Base-by-base conservation (phyloP, 1,140 invertebrate genomes). In the Pantala flavescens region DNA sequence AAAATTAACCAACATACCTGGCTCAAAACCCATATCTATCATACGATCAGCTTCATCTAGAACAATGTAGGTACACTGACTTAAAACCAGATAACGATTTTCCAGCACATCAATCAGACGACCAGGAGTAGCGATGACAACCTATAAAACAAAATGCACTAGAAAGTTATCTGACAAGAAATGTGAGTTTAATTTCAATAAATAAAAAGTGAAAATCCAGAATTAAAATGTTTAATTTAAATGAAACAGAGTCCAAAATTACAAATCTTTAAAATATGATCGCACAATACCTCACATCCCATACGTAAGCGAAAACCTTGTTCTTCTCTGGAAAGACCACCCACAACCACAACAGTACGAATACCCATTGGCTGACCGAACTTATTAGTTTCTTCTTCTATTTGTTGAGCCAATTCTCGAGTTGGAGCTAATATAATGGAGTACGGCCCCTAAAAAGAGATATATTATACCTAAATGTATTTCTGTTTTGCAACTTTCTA, bases 1-100 rank as follows among this genome's bases (percentile, higher is more conserved):
- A n/a, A n/a, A n/a, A n/a, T n/a, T n/a, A 36, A 36, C 75, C 78
- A 76, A 81, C 73, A 77, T 78, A 84, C 84, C 91, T 43, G 95
- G 93, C 83, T 99, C 98, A 83, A 99, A 99, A 84, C 98, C 97
- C 95, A 98, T 98, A 84, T 99, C 97, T 84, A 99, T 98, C 97
- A 99, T 99, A 80, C 96, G 88, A 86, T 99, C 97, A 71, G 97
- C 97, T 86, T 96, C 94, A 80, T 96, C 93, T 71, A 96, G 84
- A n/a, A 96, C 93, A 78, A 95, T 94, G 80, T 95, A 95, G 71
- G 93, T 95, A 82, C 98, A 99, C 80, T 98, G 93, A 83, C 93
- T 95, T 0, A 99, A 84, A 11, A 99, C 97, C 73, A 99, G 86
- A 82, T 99, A 99, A 77, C 97, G 88, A 84, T 99, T 99, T 84